Conservation (phyloP, 2,888 invertebrate genomes). For the Scaptomyza tumidula region DNA sequence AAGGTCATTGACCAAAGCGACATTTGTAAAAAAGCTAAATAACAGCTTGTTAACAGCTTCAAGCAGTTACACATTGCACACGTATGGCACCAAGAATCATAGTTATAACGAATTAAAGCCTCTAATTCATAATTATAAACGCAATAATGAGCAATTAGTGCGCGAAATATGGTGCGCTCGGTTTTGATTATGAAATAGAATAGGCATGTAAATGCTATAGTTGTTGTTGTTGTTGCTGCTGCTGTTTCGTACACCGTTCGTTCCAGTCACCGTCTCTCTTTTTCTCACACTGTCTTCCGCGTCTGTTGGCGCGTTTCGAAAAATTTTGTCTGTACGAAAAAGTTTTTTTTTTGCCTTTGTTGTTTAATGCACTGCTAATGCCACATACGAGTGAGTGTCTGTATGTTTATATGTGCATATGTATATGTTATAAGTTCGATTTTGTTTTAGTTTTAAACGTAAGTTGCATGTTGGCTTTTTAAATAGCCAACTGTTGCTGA, state of each 20-base stretch:
- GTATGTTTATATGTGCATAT: slow-evolving; percentile 40
- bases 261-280: slow-evolving; percentile 8
- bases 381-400: slow-evolving; percentile 35
- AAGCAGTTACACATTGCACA: slow-evolving; percentile 16
- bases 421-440: slow-evolving; percentile 52
- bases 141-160: slow-evolving; percentile 72
- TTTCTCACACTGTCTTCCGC: slow-evolving; percentile 62
- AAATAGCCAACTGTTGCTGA: slow-evolving; percentile 38
- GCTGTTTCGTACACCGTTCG: slow-evolving; percentile 11
- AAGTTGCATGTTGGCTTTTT: slow-evolving; percentile 61
- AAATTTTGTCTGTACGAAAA: slow-evolving; percentile 35
- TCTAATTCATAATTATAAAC: slow-evolving; percentile 47
- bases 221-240: not conserved
- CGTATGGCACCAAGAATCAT: too few species aligned
- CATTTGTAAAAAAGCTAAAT: slow-evolving; percentile 10
- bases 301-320: slow-evolving; percentile 61
- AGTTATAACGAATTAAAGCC: slow-evolving; percentile 48
- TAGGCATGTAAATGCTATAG: slow-evolving; percentile 68
- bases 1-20: slow-evolving; percentile 69
- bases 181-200: slow-evolving; percentile 73
- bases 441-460: slow-evolving; percentile 83
- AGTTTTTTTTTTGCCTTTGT: slow-evolving; percentile 12
- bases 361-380: slow-evolving; percentile 53
- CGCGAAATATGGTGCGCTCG: slow-evolving; percentile 48
- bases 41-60: slow-evolving; percentile 32